phyloP scores from a whole-genome alignment of 1,140 invertebrate species.

The Dreissena rostriformis region DNA sequence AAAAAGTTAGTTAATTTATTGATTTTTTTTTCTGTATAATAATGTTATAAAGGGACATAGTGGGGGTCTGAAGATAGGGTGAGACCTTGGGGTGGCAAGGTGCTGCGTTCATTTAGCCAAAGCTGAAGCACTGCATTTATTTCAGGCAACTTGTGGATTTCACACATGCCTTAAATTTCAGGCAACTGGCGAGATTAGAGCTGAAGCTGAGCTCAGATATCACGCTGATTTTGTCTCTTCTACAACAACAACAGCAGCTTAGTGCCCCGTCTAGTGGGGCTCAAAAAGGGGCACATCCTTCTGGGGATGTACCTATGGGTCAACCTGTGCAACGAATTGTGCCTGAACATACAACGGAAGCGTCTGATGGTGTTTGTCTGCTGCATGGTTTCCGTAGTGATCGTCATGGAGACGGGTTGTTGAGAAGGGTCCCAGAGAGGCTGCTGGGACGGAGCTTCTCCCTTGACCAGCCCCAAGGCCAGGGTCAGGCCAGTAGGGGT shows the following conservation, averaged over 20 bases:
- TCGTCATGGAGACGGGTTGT: background rate
- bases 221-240: conserved; percentile 74
- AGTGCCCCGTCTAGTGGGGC: background rate
- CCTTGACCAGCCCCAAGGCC: too few relatives aligned
- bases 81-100: too few relatives aligned
- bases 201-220: conserved; percentile 78
- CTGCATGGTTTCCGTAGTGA: background rate
- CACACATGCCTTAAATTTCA: conserved; percentile 53
- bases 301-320: background rate
- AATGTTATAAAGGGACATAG: too few relatives aligned
- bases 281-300: background rate
- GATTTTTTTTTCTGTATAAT: too few relatives aligned
- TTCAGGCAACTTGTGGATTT: too few relatives aligned
- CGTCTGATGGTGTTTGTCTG: background rate
- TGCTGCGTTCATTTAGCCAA: too few relatives aligned
- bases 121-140: too few relatives aligned
- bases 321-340: background rate
- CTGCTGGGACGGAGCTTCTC: too few relatives aligned
- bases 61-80: too few relatives aligned
- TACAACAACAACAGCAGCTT: conserved; percentile 63
- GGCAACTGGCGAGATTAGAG: conserved; percentile 75
- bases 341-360: background rate
- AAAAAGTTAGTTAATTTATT: too few relatives aligned
- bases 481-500: too few relatives aligned
- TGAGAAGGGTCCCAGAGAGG: background rate